Conservation (phyloP, 23 tunicate species). For the Oikopleura dioica region DNA sequence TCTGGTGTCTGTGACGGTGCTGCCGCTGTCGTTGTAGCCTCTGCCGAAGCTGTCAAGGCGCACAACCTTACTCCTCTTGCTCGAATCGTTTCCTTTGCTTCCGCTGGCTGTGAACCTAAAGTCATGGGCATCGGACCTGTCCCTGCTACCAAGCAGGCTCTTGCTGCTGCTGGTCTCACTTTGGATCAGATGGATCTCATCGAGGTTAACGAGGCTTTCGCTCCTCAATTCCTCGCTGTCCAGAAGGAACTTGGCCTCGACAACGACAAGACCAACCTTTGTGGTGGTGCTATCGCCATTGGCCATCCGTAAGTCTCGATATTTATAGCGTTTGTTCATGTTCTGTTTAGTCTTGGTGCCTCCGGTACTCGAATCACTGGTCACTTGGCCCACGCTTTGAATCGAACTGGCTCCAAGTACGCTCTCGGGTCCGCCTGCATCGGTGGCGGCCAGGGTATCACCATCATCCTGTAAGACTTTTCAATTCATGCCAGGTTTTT, state of each 20-base stretch:
- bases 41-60: conserved; percentile 47
- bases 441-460: conserved; percentile 99
- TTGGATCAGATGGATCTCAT: neutral
- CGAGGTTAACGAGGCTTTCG: conserved; percentile 70
- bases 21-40: conserved; percentile 58
- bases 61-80: neutral
- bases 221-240: conserved; percentile 81
- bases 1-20: conserved; percentile 99
- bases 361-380: conserved; percentile 97
- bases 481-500: neutral
- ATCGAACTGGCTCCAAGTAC: conserved; percentile 31
- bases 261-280: conserved; percentile 40
- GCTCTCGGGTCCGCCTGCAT: conserved; percentile 98
- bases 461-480: conserved; percentile 43
- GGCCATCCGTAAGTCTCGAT: conserved; percentile 47
- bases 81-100: conserved; percentile 3
- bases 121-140: conserved; percentile 9
- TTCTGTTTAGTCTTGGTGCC: conserved; percentile 62
- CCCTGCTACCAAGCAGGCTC: neutral
- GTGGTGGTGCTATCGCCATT: conserved; percentile 96
- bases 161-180: conserved; percentile 8
- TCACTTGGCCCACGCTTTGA: conserved; percentile 66
- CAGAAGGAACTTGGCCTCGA: conserved; percentile 88
- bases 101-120: conserved; percentile 9
- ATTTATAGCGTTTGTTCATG: no score